Base-by-base conservation (phyloP, 1,140 invertebrate genomes). In the Drosophila kohkoa region DNA sequence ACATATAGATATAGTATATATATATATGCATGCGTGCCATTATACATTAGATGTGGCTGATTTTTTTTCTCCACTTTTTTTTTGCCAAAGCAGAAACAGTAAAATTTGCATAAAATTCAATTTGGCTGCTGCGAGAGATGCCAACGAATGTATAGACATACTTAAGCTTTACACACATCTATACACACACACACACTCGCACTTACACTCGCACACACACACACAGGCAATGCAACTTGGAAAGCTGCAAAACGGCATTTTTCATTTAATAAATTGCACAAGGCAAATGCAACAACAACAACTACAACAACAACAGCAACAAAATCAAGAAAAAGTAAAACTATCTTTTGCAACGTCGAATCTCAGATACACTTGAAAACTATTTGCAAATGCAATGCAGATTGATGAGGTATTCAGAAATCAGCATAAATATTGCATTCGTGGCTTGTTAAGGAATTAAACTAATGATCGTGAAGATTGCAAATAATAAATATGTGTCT, bases 101-200 rank as follows among this genome's bases (percentile, higher is more conserved):
- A 71, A 88, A 89, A 88, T 89, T 89, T 89, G 86, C 85, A 88
- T 89, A 89, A 89, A 88, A 89, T 89, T 89, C 85, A 88, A 88
- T 89, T 88, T 89, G 78, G 60, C 49, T 75, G 77, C 68, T 65
- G 73, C 69, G 43, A 88, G 73, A 87, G 79, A 87, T 87, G 82
- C 72, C 68, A 76, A 67, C 45, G 63, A 74, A 74, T 68, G 16
- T 51, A 71, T 62, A 70, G 72, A 75, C 54, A 77, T 28, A 65
- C 48, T 41, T 45, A 52, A 25, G 60, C 54, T 71, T 4, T 25
- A 25, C 20, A 25, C 20, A 25, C 3, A 25, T 25, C 3, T 35
- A 63, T 41, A 43, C 46, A 59, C 38, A 71, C 65, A 59, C 25
- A 63, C 25, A 49, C 38, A 41, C 8, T 48, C 25, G 8, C 16